Conservation (phyloP, 2,888 invertebrate genomes). For the Rapana venosa region DNA sequence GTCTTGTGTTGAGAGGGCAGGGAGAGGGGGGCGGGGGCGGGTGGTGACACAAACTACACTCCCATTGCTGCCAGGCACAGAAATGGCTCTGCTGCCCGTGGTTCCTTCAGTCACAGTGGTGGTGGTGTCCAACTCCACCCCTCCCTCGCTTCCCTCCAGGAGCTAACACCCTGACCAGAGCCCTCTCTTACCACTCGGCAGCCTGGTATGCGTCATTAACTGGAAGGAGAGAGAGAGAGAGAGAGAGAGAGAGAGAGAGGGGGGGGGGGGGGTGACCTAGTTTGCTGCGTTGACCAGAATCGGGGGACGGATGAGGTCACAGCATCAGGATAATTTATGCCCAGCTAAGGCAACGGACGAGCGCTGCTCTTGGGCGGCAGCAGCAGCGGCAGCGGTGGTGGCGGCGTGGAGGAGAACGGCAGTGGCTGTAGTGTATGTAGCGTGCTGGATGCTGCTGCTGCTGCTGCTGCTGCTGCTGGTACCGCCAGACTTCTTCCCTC, state of each 20-base stretch:
- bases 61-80: too few relatives aligned
- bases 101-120: too few relatives aligned
- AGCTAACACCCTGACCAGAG: too few relatives aligned
- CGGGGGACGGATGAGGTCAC: slow-evolving; percentile 26
- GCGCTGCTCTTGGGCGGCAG: neutral
- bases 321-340: slow-evolving; percentile 39
- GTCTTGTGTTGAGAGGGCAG: neutral
- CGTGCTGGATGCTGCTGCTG: neutral
- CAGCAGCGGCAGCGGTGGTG: neutral
- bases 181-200: too few relatives aligned
- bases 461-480: slow-evolving; percentile 6
- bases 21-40: neutral
- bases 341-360: slow-evolving; percentile 26
- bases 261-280: slow-evolving; percentile 12
- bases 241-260: neutral
- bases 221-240: neutral
- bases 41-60: too few relatives aligned
- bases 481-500: too few relatives aligned
- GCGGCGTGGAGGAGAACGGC: too few relatives aligned
- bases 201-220: too few relatives aligned
- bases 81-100: too few relatives aligned
- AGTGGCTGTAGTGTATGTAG: too few relatives aligned
- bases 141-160: too few relatives aligned
- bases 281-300: slow-evolving; percentile 21
- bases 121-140: too few relatives aligned